Percentiles rank a stretch among this genome's conserved stretches.
Evolutionary conservation across 2,113 vertebrate species (phyloP).

Genomic region (zebrafish (Danio rerio)): DNA sequence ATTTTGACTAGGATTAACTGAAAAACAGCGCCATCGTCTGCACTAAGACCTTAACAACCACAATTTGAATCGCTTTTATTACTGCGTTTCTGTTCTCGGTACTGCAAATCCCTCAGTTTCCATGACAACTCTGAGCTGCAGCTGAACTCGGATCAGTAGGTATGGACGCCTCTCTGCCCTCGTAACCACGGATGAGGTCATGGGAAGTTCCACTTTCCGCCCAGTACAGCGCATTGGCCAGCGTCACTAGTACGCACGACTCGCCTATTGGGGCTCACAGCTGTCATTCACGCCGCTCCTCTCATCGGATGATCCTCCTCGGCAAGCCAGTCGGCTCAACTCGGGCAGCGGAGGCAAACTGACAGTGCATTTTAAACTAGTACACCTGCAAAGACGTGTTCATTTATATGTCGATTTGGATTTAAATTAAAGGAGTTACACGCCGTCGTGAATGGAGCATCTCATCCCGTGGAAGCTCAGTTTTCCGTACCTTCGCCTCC

Average conservation of each 20-base stretch:
- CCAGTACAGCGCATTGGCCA: constrained; percentile 28
- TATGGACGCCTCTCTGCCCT: background rate
- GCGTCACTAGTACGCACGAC: background rate
- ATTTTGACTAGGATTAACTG: background rate
- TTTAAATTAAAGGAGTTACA: background rate
- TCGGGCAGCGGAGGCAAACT: background rate
- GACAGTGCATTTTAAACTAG: background rate
- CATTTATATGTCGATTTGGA: background rate
- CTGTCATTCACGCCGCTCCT: constrained; percentile 18
- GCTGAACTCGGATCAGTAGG: constrained; percentile 43
- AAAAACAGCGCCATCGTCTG: constrained; percentile 19
- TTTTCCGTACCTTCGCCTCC: constrained; percentile 29
- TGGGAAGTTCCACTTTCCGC: constrained; percentile 40
- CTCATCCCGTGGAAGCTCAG: constrained; percentile 20
- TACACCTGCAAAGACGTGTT: background rate
- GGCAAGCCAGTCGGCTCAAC: background rate
- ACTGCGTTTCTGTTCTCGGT: constrained; percentile 3
- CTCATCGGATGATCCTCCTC: constrained; percentile 36
- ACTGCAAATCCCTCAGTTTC: background rate
- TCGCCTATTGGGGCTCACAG: constrained; percentile 37
- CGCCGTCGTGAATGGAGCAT: constrained; percentile 71
- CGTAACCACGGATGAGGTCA: constrained; percentile 28
- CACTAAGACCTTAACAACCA: background rate
- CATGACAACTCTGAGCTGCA: background rate
- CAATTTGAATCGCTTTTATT: background rate